Conservation (phyloP, 2,888 invertebrate species). For the Drosophila mercatorum region DNA sequence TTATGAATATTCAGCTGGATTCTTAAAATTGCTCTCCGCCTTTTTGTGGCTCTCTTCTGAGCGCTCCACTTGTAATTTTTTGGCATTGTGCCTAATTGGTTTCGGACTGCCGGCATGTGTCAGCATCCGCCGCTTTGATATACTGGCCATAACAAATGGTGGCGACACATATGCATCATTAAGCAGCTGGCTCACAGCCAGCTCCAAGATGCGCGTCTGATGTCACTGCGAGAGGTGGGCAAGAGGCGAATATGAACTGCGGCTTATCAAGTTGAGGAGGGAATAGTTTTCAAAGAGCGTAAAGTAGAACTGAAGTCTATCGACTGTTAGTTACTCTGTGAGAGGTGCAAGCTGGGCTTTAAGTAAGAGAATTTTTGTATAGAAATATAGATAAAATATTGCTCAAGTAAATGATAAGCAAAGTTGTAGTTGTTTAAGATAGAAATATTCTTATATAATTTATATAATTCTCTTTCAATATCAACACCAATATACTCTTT, state of each 20-base stretch:
- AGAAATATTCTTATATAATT: no score
- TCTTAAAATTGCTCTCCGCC: neutral
- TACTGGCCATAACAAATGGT: conserved; percentile 55
- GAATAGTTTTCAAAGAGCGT: neutral
- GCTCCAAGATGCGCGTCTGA: conserved; percentile 8
- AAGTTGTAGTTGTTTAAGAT: no score
- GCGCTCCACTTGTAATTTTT: conserved; percentile 37
- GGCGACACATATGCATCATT: conserved; percentile 75
- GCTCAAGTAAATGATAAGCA: neutral
- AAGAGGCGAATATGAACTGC: neutral
- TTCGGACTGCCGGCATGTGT: conserved; percentile 37
- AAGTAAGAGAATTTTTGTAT: neutral
- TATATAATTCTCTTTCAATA: no score
- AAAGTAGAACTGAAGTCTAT: neutral
- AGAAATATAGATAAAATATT: neutral
- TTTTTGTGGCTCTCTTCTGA: neutral
- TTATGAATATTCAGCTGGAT: neutral
- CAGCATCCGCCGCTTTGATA: conserved; percentile 43
- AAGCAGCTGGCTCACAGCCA: conserved; percentile 68
- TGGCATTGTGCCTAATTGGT: conserved; percentile 75
- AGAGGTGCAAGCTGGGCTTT: no score
- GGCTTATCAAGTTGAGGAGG: neutral
- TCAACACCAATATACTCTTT: neutral
- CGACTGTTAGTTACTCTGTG: neutral
- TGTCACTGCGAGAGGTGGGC: conserved; percentile 5